These are phyloP conservation scores for Tauraco hartlaubi DNA, from an alignment of 2,797 vertebrate species.

Conservation along the genomic window DNA sequence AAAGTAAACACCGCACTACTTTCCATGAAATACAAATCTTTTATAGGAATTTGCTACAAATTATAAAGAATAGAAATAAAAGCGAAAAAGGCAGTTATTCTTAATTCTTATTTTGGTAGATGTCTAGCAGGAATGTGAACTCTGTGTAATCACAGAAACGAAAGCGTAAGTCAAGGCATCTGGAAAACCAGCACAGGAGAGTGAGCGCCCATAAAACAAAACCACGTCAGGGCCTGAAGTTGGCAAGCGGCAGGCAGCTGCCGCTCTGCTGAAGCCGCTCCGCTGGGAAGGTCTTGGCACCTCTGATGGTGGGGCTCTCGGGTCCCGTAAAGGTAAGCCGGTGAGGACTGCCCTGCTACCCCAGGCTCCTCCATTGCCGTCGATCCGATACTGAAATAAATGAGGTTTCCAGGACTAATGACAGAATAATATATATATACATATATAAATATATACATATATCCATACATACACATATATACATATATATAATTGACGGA, in stretches of 20 bases:
- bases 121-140: neutral
- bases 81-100: neutral
- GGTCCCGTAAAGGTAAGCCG: fast-evolving
- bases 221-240: neutral
- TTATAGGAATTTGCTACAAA: neutral
- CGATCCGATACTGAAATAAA: neutral
- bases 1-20: neutral
- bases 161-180: neutral
- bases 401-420: neutral
- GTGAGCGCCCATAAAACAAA: neutral
- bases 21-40: neutral
- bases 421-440: neutral
- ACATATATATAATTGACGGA: fast-evolving
- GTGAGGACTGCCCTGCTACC: neutral
- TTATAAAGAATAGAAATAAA: neutral
- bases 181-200: neutral
- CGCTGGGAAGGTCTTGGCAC: fast-evolving
- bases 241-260: neutral
- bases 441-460: too few species aligned
- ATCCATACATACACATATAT: too few species aligned
- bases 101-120: neutral
- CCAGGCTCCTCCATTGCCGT: fast-evolving
- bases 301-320: neutral
- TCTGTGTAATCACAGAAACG: neutral
- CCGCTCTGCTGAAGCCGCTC: fast-evolving